Conservation (phyloP, 1,140 invertebrate genomes). For the Camponotus pennsylvanicus region DNA sequence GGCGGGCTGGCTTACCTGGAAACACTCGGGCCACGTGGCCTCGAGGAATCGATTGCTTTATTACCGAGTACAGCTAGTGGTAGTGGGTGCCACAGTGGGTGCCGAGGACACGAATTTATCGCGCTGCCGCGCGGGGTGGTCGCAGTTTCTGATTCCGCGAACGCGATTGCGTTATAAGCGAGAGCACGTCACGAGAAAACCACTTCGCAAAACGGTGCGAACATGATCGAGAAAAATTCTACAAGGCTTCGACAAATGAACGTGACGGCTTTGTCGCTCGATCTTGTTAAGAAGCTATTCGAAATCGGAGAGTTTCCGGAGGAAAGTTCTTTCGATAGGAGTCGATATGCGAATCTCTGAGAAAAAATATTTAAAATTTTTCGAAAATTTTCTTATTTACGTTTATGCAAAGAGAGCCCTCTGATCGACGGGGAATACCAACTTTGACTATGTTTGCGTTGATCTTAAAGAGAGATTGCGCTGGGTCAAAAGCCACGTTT, state of each 20-base stretch:
- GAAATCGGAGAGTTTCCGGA: too few species aligned
- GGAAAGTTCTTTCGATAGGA: too few species aligned
- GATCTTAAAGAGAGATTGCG: neutral
- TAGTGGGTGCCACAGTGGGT: conserved; percentile 13
- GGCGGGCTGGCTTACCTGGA: conserved; percentile 49
- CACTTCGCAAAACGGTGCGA: too few species aligned
- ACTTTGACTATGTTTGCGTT: neutral
- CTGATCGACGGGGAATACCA: neutral
- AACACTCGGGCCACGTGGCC: conserved; percentile 50
- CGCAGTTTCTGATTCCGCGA: conserved; percentile 37
- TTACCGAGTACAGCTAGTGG: conserved; percentile 34
- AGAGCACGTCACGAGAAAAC: neutral
- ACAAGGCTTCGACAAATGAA: neutral
- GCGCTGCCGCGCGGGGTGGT: neutral
- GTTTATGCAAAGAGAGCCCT: neutral
- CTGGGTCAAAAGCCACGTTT: neutral
- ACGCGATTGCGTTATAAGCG: conserved; percentile 38
- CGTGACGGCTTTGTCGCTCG: too few species aligned
- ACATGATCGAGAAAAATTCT: neutral
- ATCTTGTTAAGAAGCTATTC: too few species aligned
- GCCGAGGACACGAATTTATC: conserved; percentile 52
- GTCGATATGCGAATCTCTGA: too few species aligned
- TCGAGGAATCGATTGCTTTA: conserved; percentile 56
- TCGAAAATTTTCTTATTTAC: too few species aligned
- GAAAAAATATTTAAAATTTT: too few species aligned